phyloP scores from a whole-genome alignment of 2,888 invertebrate genomes.

The Spialia ferax region DNA sequence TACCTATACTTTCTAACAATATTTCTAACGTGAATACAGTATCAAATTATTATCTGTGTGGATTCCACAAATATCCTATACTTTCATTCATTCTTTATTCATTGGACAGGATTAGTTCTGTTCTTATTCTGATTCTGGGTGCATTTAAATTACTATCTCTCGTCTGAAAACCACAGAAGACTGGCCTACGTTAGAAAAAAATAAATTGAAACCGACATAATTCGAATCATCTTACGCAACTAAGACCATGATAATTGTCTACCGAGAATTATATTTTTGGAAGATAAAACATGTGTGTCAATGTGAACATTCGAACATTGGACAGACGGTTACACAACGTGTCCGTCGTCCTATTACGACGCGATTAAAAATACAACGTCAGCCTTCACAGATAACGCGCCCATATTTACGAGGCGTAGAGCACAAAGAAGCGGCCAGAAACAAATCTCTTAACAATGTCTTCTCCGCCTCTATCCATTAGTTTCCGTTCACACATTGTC shows the following conservation, averaged over 20 bases:
- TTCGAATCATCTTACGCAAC: not conserved
- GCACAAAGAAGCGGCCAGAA: constrained; percentile 30
- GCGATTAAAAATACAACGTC: constrained; percentile 27
- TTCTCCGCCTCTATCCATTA: constrained; percentile 42
- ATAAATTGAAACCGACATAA: not conserved
- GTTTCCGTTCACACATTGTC: constrained; percentile 48
- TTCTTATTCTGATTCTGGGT: no score
- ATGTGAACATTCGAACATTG: constrained; percentile 18
- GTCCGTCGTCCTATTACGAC: constrained; percentile 35
- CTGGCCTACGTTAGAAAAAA: not conserved
- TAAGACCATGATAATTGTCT: not conserved
- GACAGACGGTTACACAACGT: constrained; percentile 26
- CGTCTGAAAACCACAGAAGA: no score
- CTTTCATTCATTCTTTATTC: no score
- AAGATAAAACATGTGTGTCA: constrained; percentile 31
- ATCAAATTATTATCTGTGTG: no score
- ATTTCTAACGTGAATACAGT: no score
- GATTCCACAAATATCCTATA: no score
- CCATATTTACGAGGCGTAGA: constrained; percentile 16
- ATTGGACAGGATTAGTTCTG: no score
- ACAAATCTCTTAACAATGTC: constrained; percentile 38
- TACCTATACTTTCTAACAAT: no score
- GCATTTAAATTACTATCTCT: no score
- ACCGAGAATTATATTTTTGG: constrained; percentile 11
- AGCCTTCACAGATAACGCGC: constrained; percentile 31